Base-by-base conservation (phyloP, 2,113 vertebrate species). In the Sardina pilchardus region DNA sequence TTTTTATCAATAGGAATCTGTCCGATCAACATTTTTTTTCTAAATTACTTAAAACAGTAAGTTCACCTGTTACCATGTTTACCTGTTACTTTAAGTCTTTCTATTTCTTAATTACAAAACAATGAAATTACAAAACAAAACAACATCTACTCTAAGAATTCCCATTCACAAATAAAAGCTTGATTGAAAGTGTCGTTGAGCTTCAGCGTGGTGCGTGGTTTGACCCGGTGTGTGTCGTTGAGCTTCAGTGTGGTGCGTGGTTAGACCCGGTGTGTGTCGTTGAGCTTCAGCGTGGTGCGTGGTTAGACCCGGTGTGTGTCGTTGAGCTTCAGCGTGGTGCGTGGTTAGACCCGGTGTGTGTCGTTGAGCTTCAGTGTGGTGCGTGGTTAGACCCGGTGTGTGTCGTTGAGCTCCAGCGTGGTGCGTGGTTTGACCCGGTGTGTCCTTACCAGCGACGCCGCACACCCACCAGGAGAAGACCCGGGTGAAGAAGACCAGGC, bases 381-480 rank as follows among this genome's bases (percentile, higher is more conserved):
- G n/a, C n/a, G n/a, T n/a, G n/a, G n/a, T n/a, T n/a, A n/a, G n/a
- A n/a, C n/a, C n/a, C n/a, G n/a, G n/a, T n/a, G n/a, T n/a, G n/a
- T n/a, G n/a, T 63, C 1, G 59, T 63, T 9, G 19, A 63, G 59
- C n/a, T 63, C 7, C 24, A 26, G 59, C 26, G 8, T 47, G 9
- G 6, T 24, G n/a, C 24, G 21, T 7, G 7, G n/a, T 39, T 78
- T 43, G 42, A 44, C 42, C 6, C 19, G 4, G 80, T 81, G 80
- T 81, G 44, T 26, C 39, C 95, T 95, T 85, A 97, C 97, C 96
- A 84, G 94, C 94, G 9, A 96, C 94, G 24, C 94, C 96, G 0
- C 96, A 93, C 34, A 96, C 91, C 96, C 97, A 97, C 71, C 94
- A 92, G 34, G 91, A 93, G 91, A 97, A 95, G 43, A 93, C 91